Evolutionary conservation across 2,888 invertebrate genomes (phyloP).

Genomic region (Ctenicera cuprea): DNA sequence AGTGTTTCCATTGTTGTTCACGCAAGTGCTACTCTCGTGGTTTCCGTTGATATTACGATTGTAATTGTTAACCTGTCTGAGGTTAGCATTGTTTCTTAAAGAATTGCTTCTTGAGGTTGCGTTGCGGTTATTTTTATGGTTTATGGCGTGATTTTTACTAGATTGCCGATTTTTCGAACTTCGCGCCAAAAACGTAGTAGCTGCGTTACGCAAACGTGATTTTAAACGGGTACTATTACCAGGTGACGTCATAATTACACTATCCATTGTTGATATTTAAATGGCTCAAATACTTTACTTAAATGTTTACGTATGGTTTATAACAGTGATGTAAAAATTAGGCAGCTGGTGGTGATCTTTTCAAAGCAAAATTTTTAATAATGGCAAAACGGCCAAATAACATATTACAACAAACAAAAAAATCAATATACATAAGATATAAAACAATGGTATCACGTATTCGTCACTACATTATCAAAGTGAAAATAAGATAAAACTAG

Average conservation of each 20-base stretch:
- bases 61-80: slow-evolving; percentile 52
- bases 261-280: slow-evolving; percentile 71
- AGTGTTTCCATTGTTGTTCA: slow-evolving; percentile 49
- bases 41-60: slow-evolving; percentile 51
- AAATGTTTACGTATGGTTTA: slow-evolving; percentile 37
- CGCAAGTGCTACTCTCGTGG: slow-evolving; percentile 46
- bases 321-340: background rate
- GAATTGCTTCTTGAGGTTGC: slow-evolving; percentile 40
- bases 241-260: slow-evolving; percentile 74
- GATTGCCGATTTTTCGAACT: slow-evolving; percentile 52
- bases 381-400: slow-evolving; percentile 3
- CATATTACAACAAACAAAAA: background rate
- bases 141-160: slow-evolving; percentile 48
- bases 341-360: too few species aligned
- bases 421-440: slow-evolving; percentile 7
- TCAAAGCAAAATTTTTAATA: background rate
- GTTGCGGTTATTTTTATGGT: slow-evolving; percentile 54
- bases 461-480: slow-evolving; percentile 32
- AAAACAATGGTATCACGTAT: slow-evolving; percentile 14
- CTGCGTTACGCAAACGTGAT: slow-evolving; percentile 73
- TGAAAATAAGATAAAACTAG: slow-evolving; percentile 27
- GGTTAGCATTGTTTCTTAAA: slow-evolving; percentile 49
- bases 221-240: slow-evolving; percentile 70
- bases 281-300: slow-evolving; percentile 15
- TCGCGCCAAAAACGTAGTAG: slow-evolving; percentile 56